Percentiles rank a stretch among this genome's conserved stretches.
These are phyloP conservation scores for Ochotona curzoniae DNA, from an alignment of 2,113 vertebrate genomes.

Conservation along the genomic window DNA sequence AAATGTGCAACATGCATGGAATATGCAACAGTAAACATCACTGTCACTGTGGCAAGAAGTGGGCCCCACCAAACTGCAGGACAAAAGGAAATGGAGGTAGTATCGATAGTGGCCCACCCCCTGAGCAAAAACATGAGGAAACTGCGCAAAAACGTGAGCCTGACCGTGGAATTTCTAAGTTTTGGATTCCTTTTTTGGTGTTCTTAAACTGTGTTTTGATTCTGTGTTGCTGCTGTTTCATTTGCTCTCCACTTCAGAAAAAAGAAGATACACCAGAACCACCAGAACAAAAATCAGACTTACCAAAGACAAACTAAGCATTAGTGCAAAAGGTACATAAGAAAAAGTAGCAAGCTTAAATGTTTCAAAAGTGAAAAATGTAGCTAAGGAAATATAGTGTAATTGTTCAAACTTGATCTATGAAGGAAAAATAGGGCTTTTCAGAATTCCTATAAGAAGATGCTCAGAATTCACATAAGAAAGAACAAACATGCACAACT, in stretches of 20 bases:
- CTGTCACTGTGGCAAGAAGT: slow-evolving; percentile 68
- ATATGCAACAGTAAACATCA: slow-evolving; percentile 74
- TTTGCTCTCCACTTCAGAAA: too few species aligned
- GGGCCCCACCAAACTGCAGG: slow-evolving; percentile 69
- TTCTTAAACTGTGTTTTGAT: background rate
- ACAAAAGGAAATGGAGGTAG: slow-evolving; percentile 67
- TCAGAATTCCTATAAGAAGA: too few species aligned
- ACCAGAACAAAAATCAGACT: too few species aligned
- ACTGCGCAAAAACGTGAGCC: too few species aligned
- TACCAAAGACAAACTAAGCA: too few species aligned
- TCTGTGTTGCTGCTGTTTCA: background rate
- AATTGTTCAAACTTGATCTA: background rate
- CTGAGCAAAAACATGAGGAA: background rate
- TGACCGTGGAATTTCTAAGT: too few species aligned
- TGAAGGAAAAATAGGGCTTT: background rate
- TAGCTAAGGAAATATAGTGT: too few species aligned
- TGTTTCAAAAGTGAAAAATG: too few species aligned
- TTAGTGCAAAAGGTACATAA: too few species aligned
- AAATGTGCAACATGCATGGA: slow-evolving; percentile 60
- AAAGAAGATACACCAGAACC: too few species aligned
- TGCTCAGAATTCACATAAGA: background rate
- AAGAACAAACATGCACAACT: background rate
- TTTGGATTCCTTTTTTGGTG: background rate
- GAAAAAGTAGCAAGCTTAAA: too few species aligned
- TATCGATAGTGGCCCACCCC: slow-evolving; percentile 76